Percentiles rank a stretch among this genome's conserved stretches.
phyloP scores from a whole-genome alignment of 1,140 invertebrate genomes.

The Sminthurides bifidus region DNA sequence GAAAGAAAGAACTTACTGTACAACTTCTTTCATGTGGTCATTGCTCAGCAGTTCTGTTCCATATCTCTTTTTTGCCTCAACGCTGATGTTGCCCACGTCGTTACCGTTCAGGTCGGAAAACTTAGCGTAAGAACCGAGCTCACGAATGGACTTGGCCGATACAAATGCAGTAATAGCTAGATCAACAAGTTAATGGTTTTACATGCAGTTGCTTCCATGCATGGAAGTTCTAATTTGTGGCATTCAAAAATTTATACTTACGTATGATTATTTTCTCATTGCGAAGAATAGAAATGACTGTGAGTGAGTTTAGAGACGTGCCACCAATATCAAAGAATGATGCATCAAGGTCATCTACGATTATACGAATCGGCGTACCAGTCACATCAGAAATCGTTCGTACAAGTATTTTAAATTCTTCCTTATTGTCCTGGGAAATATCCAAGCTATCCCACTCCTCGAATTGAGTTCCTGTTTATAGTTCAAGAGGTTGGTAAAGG shows the following conservation, averaged over 20 bases:
- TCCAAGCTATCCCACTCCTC: constrained; percentile 15
- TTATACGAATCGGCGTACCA: constrained; percentile 12
- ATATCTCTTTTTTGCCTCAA: too few species aligned
- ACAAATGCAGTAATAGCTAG: constrained; percentile 63
- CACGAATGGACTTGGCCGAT: constrained; percentile 52
- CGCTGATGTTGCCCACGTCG: too few species aligned
- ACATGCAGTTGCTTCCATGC: too few species aligned
- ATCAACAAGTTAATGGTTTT: too few species aligned
- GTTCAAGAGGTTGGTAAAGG: too few species aligned
- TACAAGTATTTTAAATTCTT: constrained; percentile 48
- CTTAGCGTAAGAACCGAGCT: constrained; percentile 44
- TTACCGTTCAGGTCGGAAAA: too few species aligned
- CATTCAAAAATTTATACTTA: constrained; percentile 41
- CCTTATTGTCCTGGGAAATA: constrained; percentile 45
- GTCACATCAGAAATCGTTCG: constrained; percentile 23
- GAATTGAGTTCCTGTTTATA: background rate
- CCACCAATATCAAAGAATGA: constrained; percentile 76
- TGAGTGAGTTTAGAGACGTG: constrained; percentile 73
- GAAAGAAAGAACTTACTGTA: constrained; percentile 38
- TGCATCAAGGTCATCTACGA: constrained; percentile 37
- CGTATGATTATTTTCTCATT: constrained; percentile 66
- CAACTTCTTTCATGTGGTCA: constrained; percentile 49
- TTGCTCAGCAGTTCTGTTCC: constrained; percentile 42
- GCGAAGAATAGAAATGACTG: constrained; percentile 60
- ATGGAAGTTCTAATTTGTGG: too few species aligned